Conservation (phyloP, 2,113 vertebrate species). For the Noctilio leporinus region DNA sequence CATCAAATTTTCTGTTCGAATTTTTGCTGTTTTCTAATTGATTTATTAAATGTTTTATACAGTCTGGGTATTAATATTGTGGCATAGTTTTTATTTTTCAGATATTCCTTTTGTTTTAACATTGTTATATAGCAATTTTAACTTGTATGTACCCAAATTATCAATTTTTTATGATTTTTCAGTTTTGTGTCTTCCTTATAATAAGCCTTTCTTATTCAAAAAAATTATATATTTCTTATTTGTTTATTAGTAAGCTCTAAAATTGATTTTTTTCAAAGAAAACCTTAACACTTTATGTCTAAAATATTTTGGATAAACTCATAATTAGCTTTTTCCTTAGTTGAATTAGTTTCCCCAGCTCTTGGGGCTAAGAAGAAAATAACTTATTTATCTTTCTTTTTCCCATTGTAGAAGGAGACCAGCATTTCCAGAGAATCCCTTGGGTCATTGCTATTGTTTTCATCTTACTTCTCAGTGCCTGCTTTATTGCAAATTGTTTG, state of each 20-base stretch:
- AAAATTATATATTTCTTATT: background rate
- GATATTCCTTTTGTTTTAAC: background rate
- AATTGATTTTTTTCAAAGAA: background rate
- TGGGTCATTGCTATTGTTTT: background rate
- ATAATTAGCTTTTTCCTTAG: background rate
- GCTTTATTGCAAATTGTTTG: constrained; percentile 35
- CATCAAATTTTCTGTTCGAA: background rate
- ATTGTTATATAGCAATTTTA: background rate
- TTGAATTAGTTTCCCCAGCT: background rate
- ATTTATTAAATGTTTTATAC: background rate
- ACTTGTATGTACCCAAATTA: background rate
- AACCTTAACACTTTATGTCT: background rate
- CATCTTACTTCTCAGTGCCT: constrained; percentile 34
- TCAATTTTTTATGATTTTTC: background rate
- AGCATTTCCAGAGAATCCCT: background rate
- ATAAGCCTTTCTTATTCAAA: background rate
- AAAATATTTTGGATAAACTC: background rate
- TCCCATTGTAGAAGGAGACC: background rate
- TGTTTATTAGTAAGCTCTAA: background rate
- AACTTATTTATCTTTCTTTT: background rate
- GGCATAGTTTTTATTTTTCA: background rate
- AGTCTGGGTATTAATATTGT: background rate
- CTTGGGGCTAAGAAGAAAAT: background rate
- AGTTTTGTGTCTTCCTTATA: background rate
- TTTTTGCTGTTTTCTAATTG: constrained; percentile 14